Evolutionary conservation across 1,140 invertebrate genomes (phyloP).

Genomic region (Caenorhabditis tropicalis): DNA sequence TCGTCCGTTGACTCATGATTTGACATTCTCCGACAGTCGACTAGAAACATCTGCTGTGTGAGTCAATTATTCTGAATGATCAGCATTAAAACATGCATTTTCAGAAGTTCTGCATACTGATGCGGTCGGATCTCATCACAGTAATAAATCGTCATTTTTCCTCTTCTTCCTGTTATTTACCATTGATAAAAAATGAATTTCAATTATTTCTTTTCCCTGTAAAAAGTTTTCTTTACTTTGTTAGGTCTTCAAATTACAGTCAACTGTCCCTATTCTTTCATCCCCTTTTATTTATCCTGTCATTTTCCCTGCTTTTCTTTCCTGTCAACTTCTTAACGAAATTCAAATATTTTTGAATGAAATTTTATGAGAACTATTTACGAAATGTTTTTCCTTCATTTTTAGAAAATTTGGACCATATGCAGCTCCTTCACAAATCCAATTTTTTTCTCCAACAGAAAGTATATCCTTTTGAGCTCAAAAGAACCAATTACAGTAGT

Average conservation of each 20-base stretch:
- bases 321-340: background rate
- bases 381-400: no score
- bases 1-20: background rate
- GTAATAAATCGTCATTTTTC: background rate
- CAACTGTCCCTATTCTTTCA: background rate
- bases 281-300: background rate
- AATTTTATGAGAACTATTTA: background rate
- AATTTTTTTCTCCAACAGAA: no score
- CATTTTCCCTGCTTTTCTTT: no score
- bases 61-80: background rate
- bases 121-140: slow-evolving; percentile 24
- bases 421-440: no score
- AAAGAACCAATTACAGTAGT: no score
- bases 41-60: slow-evolving; percentile 24
- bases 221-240: background rate
- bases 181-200: background rate
- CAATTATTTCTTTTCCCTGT: background rate
- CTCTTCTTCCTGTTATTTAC: background rate
- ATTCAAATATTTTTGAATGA: slow-evolving; percentile 10
- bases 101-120: slow-evolving; percentile 27
- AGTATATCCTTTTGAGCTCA: no score
- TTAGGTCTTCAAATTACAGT: background rate
- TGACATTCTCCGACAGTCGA: slow-evolving; percentile 16
- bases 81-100: background rate
- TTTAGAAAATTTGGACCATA: no score